Conservation (phyloP, 2,113 vertebrate genomes). For the Hepsetus odoe region DNA sequence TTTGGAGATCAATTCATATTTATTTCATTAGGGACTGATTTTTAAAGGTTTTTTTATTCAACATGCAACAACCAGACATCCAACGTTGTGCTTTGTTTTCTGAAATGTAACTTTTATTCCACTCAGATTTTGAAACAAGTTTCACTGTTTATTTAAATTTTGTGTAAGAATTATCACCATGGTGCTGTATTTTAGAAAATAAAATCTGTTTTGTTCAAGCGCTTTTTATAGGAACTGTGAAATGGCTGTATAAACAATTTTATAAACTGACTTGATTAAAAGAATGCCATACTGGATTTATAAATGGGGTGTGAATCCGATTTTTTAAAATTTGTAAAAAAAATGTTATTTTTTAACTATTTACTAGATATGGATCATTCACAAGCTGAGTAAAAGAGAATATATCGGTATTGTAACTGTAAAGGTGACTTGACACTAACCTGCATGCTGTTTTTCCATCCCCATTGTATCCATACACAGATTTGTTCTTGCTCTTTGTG, state of each 20-base stretch:
- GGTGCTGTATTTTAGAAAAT: slow-evolving; percentile 29
- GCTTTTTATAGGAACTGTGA: slow-evolving; percentile 78
- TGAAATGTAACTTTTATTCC: background rate
- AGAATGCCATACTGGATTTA: slow-evolving; percentile 38
- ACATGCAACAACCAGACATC: background rate
- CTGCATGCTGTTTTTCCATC: slow-evolving; percentile 62
- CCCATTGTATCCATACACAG: background rate
- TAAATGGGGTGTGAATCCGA: background rate
- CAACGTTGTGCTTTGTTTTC: slow-evolving; percentile 9
- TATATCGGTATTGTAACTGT: slow-evolving; percentile 17
- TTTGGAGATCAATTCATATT: slow-evolving; percentile 4
- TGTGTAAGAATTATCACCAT: slow-evolving; percentile 24
- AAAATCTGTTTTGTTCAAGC: slow-evolving; percentile 24
- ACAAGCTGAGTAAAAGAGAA: slow-evolving; percentile 75
- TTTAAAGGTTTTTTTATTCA: slow-evolving; percentile 10
- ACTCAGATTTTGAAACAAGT: background rate
- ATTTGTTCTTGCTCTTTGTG: background rate
- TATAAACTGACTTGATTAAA: slow-evolving; percentile 65
- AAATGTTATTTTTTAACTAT: background rate
- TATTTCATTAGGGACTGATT: slow-evolving; percentile 35
- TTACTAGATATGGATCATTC: slow-evolving; percentile 52
- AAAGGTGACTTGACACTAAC: slow-evolving; percentile 70
- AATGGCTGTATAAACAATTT: slow-evolving; percentile 62
- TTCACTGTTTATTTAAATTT: slow-evolving; percentile 45
- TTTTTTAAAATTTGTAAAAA: no score